Conservation (phyloP, 2,113 vertebrate species). For the Chinchilla lanigera region DNA sequence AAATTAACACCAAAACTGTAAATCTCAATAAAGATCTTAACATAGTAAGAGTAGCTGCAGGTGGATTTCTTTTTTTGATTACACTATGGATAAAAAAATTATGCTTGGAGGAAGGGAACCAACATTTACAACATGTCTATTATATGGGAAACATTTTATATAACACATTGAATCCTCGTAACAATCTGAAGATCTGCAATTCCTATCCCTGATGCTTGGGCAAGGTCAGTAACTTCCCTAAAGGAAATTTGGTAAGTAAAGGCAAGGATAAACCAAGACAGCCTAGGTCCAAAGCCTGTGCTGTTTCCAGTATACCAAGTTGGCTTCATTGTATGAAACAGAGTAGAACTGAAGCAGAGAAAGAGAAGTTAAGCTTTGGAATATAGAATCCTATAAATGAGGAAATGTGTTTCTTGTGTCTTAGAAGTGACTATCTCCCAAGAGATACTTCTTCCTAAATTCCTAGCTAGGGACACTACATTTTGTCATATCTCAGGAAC, state of each 20-base stretch:
- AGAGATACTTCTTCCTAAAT: neutral
- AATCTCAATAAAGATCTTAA: neutral
- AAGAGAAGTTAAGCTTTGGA: slow-evolving; percentile 7
- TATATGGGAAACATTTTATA: neutral
- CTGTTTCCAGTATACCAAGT: neutral
- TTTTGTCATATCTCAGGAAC: slow-evolving; percentile 22
- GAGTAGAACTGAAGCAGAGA: neutral
- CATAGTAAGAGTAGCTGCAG: neutral
- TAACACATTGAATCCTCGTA: neutral
- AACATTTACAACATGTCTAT: slow-evolving; percentile 12
- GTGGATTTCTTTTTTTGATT: neutral
- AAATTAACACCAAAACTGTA: neutral
- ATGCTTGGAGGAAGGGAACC: neutral
- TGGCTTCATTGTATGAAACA: slow-evolving; percentile 43
- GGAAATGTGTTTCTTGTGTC: slow-evolving; percentile 4
- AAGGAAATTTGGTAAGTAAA: neutral
- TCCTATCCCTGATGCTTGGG: neutral
- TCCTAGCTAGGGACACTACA: neutral
- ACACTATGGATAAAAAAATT: neutral
- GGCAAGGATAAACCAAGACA: neutral
- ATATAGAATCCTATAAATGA: neutral
- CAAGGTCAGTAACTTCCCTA: slow-evolving; percentile 21
- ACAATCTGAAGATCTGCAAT: slow-evolving; percentile 32
- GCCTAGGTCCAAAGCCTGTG: neutral
- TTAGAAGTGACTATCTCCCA: slow-evolving; percentile 38